Conservation (phyloP, 2,113 vertebrate species). For the Zosterops hypoxanthus region DNA sequence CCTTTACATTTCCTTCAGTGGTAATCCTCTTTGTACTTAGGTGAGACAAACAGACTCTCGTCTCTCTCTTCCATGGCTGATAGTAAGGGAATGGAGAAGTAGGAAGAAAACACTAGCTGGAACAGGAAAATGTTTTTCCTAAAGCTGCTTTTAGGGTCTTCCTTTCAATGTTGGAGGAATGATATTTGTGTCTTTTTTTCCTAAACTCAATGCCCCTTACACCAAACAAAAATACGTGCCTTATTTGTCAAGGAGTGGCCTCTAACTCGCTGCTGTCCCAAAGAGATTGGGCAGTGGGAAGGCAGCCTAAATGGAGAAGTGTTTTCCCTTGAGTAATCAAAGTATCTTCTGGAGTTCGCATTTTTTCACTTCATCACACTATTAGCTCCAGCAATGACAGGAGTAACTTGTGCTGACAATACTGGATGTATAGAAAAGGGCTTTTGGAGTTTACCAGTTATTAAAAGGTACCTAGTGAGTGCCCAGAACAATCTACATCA, state of each 20-base stretch:
- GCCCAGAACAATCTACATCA: background rate
- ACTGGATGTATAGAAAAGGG: background rate
- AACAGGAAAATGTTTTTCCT: background rate
- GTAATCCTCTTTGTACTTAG: background rate
- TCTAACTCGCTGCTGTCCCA: background rate
- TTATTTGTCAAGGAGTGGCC: background rate
- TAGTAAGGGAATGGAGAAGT: background rate
- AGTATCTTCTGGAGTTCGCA: fast-evolving
- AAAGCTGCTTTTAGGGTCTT: background rate
- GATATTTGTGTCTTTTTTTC: background rate
- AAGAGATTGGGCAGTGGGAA: background rate
- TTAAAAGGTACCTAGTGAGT: background rate
- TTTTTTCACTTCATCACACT: background rate
- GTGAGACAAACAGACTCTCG: background rate
- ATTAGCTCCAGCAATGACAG: background rate
- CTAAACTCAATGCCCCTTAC: background rate
- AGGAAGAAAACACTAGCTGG: background rate
- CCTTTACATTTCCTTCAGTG: background rate
- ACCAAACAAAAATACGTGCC: background rate
- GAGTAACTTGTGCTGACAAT: background rate
- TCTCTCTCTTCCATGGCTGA: background rate
- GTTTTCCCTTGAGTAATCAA: background rate
- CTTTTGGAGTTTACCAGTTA: background rate
- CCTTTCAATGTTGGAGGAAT: background rate
- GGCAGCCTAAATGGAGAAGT: background rate